Evolutionary conservation across 2,888 invertebrate species (phyloP).

Genomic region (Diadegma fenestrale): DNA sequence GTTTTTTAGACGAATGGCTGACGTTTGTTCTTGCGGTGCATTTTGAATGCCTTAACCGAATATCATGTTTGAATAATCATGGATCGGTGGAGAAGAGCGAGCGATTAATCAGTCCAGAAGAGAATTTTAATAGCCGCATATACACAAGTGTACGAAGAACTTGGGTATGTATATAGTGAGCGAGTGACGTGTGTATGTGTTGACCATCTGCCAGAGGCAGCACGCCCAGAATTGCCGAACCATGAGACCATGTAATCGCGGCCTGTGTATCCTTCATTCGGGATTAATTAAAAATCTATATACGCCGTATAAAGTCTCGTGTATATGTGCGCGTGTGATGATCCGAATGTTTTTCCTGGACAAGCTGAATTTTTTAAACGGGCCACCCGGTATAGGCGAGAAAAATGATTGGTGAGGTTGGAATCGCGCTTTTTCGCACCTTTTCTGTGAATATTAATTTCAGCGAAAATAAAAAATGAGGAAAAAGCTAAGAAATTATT

Average conservation of each 20-base stretch:
- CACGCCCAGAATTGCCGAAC: conserved; percentile 62
- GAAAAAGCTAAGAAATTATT: background rate
- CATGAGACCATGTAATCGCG: conserved; percentile 62
- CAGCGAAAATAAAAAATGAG: background rate
- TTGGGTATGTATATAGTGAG: background rate
- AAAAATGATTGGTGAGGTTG: conserved; percentile 60
- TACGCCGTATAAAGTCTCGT: background rate
- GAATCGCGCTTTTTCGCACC: conserved; percentile 63
- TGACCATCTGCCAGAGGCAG: conserved; percentile 67
- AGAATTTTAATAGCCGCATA: conserved; percentile 68
- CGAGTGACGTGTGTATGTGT: conserved; percentile 15
- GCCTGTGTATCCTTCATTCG: conserved; percentile 50
- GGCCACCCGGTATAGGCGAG: conserved; percentile 57
- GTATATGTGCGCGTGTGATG: conserved; percentile 2
- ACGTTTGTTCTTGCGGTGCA: background rate
- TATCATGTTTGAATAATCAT: conserved; percentile 76
- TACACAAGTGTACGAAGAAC: conserved; percentile 2
- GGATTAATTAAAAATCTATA: conserved; percentile 67
- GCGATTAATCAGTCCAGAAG: conserved; percentile 77
- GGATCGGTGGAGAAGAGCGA: conserved; percentile 71
- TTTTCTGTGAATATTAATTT: conserved; percentile 29
- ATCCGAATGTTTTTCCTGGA: conserved; percentile 36
- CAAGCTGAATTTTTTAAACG: conserved; percentile 26
- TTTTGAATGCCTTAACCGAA: conserved; percentile 41
- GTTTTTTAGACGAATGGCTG: background rate